phyloP scores from a whole-genome alignment of 2,888 invertebrate species.

The Leptura quadrifasciata region DNA sequence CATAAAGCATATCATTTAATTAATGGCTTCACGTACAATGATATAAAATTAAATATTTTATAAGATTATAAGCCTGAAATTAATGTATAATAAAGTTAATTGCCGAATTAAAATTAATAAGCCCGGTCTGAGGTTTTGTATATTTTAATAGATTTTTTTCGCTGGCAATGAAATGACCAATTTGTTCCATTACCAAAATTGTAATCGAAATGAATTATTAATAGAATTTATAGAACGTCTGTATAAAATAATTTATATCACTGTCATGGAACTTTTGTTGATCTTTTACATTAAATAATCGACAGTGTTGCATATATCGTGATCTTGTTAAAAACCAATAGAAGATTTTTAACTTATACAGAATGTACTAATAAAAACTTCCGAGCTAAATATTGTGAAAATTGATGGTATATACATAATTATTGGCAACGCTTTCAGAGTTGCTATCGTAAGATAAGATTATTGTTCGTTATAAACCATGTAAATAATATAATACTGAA shows the following conservation, averaged over 20 bases:
- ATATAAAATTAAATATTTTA: conserved; percentile 31
- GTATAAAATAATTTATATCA: neutral
- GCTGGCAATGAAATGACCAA: neutral
- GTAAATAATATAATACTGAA: too few species aligned
- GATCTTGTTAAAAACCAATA: too few species aligned
- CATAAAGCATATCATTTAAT: conserved; percentile 53
- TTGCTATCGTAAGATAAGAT: too few species aligned
- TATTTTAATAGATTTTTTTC: conserved; percentile 1
- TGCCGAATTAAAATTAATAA: conserved; percentile 12
- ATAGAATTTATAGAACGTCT: neutral
- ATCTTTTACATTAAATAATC: neutral
- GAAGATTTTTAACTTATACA: too few species aligned
- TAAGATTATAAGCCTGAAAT: conserved; percentile 13
- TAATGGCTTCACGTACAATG: conserved; percentile 34
- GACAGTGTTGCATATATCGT: neutral
- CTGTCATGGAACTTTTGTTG: neutral
- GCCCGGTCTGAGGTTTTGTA: neutral
- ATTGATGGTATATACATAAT: too few species aligned
- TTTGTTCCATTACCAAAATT: conserved; percentile 20
- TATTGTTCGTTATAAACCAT: too few species aligned
- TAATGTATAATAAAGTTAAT: conserved; percentile 24
- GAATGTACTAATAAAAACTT: too few species aligned
- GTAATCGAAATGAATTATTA: neutral
- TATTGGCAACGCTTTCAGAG: too few species aligned
- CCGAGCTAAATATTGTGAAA: too few species aligned